Conservation (phyloP, 2,888 invertebrate genomes). For the Entomobrya multifasciata region DNA sequence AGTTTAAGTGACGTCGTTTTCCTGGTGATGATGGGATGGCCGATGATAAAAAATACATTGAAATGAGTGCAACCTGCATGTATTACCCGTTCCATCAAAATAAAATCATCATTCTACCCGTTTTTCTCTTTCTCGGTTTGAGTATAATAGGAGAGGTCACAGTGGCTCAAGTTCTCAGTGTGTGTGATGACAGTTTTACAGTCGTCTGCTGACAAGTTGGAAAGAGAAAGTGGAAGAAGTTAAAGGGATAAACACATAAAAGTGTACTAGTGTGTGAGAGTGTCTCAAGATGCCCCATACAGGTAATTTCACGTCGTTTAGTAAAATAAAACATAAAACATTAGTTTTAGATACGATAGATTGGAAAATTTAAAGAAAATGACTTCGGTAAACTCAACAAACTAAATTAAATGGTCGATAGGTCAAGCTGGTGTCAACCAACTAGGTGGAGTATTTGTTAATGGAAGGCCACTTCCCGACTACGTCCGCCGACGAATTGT, state of each 20-base stretch:
- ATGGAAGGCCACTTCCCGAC: conserved; percentile 97
- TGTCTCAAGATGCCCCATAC: conserved; percentile 72
- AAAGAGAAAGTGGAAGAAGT: too few relatives aligned
- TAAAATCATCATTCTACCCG: too few relatives aligned
- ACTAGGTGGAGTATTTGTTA: conserved; percentile 97
- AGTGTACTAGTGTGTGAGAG: neutral
- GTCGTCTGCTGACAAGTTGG: neutral
- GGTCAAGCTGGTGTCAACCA: conserved; percentile 99
- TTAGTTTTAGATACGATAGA: too few relatives aligned
- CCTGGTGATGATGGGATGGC: neutral
- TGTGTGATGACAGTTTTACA: conserved; percentile 38
- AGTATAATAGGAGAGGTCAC: conserved; percentile 54
- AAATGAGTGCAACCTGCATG: too few relatives aligned
- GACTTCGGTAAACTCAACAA: too few relatives aligned
- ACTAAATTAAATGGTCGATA: too few relatives aligned
- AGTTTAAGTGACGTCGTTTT: conserved; percentile 6
- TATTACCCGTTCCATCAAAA: conserved; percentile 29
- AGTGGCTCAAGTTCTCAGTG: conserved; percentile 54
- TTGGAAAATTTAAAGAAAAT: too few relatives aligned
- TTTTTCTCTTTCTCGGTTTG: neutral
- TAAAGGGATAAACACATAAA: neutral
- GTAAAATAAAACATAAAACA: too few relatives aligned
- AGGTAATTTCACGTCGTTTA: too few relatives aligned
- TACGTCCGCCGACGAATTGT: conserved; percentile 96
- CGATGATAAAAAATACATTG: too few relatives aligned